Evolutionary conservation across 2,113 vertebrate species (phyloP).

Genomic region (Lampris incognitus): DNA sequence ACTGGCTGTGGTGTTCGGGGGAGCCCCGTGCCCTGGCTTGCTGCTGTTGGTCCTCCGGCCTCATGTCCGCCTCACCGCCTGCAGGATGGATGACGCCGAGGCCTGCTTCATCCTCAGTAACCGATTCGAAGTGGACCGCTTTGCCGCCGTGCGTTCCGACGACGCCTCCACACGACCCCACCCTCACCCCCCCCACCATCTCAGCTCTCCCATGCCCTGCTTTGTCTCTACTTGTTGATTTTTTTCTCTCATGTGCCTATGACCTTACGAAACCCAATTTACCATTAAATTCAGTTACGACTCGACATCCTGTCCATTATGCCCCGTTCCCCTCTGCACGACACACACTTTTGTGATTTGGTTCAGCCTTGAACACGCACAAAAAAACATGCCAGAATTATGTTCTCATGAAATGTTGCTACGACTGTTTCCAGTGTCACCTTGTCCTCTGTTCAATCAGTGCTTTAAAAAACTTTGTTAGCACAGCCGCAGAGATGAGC

Average conservation of each 20-base stretch:
- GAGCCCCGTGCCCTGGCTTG: not conserved
- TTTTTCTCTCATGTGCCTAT: not conserved
- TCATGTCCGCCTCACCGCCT: constrained; percentile 65
- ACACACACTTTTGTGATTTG: no score
- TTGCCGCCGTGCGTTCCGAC: constrained; percentile 83
- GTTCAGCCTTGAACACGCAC: not conserved
- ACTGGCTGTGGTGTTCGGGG: not conserved
- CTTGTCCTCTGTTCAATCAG: constrained; percentile 13
- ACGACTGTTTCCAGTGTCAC: constrained; percentile 14
- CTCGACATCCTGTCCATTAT: no score
- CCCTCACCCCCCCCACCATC: not conserved
- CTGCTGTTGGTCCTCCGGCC: constrained; percentile 41
- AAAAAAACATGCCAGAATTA: constrained; percentile 8
- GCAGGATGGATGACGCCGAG: constrained; percentile 88
- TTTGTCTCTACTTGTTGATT: not conserved
- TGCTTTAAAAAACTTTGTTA: constrained; percentile 52
- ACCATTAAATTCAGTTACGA: not conserved
- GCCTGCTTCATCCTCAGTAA: constrained; percentile 90
- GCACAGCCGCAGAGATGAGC: constrained; percentile 6
- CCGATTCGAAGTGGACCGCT: constrained; percentile 88
- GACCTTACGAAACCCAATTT: not conserved
- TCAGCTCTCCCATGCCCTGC: not conserved
- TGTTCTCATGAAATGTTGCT: constrained; percentile 24
- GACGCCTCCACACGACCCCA: not conserved
- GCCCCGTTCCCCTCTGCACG: no score